Conservation (phyloP, 2,113 vertebrate species). For the Notiomystis cincta region DNA sequence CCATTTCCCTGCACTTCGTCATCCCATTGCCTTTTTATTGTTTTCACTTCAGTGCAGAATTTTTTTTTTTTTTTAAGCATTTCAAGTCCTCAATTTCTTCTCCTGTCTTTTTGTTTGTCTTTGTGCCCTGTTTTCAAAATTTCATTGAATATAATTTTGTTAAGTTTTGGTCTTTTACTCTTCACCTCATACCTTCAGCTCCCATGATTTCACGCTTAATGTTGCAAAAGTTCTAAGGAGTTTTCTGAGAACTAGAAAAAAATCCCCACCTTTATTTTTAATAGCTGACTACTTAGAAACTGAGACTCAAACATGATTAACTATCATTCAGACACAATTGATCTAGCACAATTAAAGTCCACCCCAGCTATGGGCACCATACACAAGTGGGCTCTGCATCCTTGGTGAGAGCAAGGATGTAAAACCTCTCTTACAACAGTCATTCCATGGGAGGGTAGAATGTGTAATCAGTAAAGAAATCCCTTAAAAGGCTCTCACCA, state of each 20-base stretch:
- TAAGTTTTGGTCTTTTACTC: background rate
- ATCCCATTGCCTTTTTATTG: background rate
- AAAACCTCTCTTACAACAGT: background rate
- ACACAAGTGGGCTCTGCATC: background rate
- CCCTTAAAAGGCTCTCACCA: background rate
- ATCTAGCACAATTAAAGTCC: background rate
- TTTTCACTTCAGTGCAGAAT: background rate
- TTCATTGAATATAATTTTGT: background rate
- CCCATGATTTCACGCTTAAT: background rate
- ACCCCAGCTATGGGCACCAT: accelerated
- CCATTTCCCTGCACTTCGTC: no score
- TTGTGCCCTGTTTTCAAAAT: background rate
- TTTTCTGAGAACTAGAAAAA: background rate
- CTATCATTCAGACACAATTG: background rate
- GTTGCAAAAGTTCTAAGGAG: background rate
- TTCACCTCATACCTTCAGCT: background rate
- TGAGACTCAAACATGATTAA: background rate
- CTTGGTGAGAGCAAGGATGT: background rate
- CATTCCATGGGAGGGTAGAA: background rate
- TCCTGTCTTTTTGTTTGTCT: accelerated
- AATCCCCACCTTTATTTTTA: background rate
- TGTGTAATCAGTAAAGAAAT: background rate
- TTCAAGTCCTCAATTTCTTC: background rate
- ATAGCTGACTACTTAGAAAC: background rate
- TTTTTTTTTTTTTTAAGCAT: background rate